These are phyloP conservation scores for Platichthys stellatus DNA, from an alignment of 2,113 vertebrate species.

Conservation along the genomic window DNA sequence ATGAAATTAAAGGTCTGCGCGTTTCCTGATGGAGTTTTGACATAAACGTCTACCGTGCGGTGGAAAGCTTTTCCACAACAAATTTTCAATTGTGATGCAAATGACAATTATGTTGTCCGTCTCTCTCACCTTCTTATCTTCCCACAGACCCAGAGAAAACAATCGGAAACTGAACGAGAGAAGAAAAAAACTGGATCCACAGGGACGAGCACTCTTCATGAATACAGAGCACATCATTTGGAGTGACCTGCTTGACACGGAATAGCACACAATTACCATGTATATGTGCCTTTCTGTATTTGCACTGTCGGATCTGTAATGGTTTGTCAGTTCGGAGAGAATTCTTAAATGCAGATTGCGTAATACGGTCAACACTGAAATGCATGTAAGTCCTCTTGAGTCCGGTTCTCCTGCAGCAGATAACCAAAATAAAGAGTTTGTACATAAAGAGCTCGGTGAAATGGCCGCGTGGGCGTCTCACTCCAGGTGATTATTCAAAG, in stretches of 20 bases:
- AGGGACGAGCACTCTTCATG: slow-evolving; percentile 59
- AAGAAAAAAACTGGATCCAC: slow-evolving; percentile 64
- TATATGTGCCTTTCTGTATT: slow-evolving; percentile 63
- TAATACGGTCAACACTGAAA: slow-evolving; percentile 17
- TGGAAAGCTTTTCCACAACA: slow-evolving; percentile 47
- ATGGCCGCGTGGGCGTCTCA: slow-evolving; percentile 36
- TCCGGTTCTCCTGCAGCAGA: slow-evolving; percentile 23
- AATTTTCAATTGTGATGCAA: slow-evolving; percentile 58
- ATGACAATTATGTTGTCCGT: slow-evolving; percentile 68
- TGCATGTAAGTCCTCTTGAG: slow-evolving; percentile 9
- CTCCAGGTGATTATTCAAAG: slow-evolving; percentile 31
- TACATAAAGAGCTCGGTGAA: slow-evolving; percentile 34
- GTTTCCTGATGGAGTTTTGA: slow-evolving; percentile 59
- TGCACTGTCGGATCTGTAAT: slow-evolving; percentile 37
- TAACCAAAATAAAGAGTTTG: slow-evolving; percentile 25
- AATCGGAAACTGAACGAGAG: slow-evolving; percentile 48
- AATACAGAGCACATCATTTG: slow-evolving; percentile 70
- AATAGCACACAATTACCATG: slow-evolving; percentile 66
- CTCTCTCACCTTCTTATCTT: slow-evolving; percentile 66
- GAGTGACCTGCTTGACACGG: slow-evolving; percentile 61
- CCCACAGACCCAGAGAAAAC: slow-evolving; percentile 60
- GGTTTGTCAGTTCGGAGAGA: slow-evolving; percentile 42
- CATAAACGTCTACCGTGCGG: slow-evolving; percentile 36
- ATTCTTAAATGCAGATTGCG: slow-evolving; percentile 47
- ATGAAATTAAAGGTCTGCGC: slow-evolving; percentile 59